phyloP scores from a whole-genome alignment of 2,113 vertebrate genomes.

The Smithornis capensis region DNA sequence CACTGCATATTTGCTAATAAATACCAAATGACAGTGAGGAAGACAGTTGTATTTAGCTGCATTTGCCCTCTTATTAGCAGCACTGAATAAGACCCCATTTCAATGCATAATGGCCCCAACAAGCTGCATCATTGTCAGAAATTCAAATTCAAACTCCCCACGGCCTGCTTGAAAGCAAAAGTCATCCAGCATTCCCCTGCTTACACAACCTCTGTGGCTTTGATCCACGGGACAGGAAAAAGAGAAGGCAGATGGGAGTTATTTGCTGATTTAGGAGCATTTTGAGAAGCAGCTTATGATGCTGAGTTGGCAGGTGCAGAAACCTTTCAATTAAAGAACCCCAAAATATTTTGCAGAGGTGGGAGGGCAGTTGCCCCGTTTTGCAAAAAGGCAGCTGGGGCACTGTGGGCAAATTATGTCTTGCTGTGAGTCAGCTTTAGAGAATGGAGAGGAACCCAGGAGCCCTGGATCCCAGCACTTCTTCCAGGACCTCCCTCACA shows the following conservation, averaged over 20 bases:
- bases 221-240: neutral
- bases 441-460: neutral
- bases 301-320: fast-evolving
- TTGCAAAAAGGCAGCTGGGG: neutral
- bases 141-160: neutral
- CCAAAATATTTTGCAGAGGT: neutral
- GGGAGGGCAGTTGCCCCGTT: fast-evolving
- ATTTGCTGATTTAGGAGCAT: neutral
- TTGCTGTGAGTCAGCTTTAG: neutral
- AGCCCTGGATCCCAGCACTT: neutral
- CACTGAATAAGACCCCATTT: conserved; percentile 47
- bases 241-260: neutral
- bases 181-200: neutral
- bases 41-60: conserved; percentile 62
- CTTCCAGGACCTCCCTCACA: neutral
- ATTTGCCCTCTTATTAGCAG: conserved; percentile 58
- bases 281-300: neutral
- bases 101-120: conserved; percentile 15
- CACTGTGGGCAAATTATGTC: neutral
- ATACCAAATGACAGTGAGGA: conserved; percentile 47
- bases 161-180: conserved; percentile 11
- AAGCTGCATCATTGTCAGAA: neutral
- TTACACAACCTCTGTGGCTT: neutral
- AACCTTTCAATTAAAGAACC: neutral
- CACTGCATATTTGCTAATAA: conserved; percentile 63